These are phyloP conservation scores for Hermatobates lingyangjiaoensis DNA, from an alignment of 1,140 invertebrate species.

Conservation along the genomic window DNA sequence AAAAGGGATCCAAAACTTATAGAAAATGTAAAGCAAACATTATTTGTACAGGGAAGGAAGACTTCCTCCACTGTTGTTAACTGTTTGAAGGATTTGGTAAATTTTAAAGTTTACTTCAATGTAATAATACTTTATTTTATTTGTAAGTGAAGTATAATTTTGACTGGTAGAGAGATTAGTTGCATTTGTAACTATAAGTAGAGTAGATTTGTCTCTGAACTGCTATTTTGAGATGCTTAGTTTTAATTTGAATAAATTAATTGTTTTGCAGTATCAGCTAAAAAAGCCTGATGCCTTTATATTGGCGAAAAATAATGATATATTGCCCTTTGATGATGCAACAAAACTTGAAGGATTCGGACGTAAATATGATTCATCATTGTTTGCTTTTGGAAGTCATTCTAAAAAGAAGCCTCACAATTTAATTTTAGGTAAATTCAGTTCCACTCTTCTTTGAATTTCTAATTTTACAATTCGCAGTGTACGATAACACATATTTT, in stretches of 20 bases:
- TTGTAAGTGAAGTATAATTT: not conserved
- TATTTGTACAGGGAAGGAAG: constrained; percentile 73
- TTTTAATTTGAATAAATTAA: constrained; percentile 11
- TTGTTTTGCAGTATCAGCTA: constrained; percentile 42
- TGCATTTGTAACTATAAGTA: not conserved
- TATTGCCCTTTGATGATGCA: constrained; percentile 70
- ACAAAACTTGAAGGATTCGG: constrained; percentile 66
- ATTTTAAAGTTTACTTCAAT: constrained; percentile 14
- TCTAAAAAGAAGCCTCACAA: constrained; percentile 91
- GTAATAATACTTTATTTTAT: constrained; percentile 2
- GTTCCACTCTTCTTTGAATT: constrained; percentile 1
- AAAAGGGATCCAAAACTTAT: constrained; percentile 69
- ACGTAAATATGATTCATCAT: constrained; percentile 65
- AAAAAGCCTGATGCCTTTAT: constrained; percentile 70
- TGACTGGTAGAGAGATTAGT: not conserved
- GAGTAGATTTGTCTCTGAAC: not conserved
- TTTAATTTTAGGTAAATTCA: constrained; percentile 50
- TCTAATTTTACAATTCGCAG: not conserved
- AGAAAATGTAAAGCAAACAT: constrained; percentile 67
- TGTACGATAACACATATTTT: not conserved
- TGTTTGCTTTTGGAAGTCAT: constrained; percentile 80
- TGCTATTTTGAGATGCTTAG: constrained; percentile 2
- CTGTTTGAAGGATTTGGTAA: constrained; percentile 71
- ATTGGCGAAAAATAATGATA: constrained; percentile 61
- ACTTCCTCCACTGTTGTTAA: constrained; percentile 53